These are phyloP conservation scores for Orius insidiosus DNA, from an alignment of 1,140 invertebrate genomes.

Conservation along the genomic window DNA sequence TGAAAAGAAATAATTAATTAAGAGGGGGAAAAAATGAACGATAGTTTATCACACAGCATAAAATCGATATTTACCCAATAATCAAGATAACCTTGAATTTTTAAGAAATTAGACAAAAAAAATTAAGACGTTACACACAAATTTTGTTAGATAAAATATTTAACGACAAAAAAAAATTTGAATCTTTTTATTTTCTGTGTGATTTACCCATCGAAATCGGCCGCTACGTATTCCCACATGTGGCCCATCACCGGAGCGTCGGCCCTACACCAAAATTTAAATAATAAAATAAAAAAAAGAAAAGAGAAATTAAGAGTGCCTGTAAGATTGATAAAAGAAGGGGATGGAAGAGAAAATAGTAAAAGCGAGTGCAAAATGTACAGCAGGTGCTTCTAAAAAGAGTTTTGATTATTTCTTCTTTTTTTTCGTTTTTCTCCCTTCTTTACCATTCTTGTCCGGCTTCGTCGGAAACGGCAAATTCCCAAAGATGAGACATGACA, in stretches of 20 bases:
- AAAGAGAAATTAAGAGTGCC: no score
- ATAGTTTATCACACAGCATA: no score
- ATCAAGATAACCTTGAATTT: no score
- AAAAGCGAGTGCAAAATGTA: conserved; percentile 5
- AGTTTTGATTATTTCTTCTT: background rate
- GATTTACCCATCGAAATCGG: conserved; percentile 45
- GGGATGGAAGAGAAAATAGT: conserved; percentile 9
- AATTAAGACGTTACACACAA: background rate
- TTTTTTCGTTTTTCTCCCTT: background rate
- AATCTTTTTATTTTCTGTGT: background rate
- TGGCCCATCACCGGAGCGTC: conserved; percentile 91
- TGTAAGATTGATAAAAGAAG: background rate
- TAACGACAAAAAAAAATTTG: no score
- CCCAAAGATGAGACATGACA: conserved; percentile 79
- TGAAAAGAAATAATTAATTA: no score
- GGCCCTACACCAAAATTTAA: conserved; percentile 44
- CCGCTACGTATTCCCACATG: conserved; percentile 78
- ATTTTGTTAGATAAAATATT: background rate
- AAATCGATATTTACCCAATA: no score
- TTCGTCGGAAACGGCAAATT: conserved; percentile 57
- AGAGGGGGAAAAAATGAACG: no score
- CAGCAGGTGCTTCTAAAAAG: conserved; percentile 1
- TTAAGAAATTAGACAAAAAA: no score
- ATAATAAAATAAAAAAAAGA: conserved; percentile 14
- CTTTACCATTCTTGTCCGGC: conserved; percentile 37